Conservation (phyloP, 1,140 invertebrate genomes). For the Eciton burchellii region DNA sequence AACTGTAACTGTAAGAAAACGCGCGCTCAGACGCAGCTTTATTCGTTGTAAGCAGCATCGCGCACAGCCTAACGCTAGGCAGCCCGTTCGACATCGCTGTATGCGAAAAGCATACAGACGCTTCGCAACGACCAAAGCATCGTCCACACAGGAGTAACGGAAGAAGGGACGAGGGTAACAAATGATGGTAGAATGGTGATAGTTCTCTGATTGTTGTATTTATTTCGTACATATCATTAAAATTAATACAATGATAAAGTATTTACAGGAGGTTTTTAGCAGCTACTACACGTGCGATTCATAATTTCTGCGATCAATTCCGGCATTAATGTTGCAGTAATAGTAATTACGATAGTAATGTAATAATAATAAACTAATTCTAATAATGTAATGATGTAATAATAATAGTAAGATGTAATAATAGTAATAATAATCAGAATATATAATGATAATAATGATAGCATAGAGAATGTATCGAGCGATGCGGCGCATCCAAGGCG, state of each 20-base stretch:
- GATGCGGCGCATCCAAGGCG: constrained; percentile 44
- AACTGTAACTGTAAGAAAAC: too few species aligned
- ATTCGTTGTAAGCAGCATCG: not conserved
- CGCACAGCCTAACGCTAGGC: constrained; percentile 3
- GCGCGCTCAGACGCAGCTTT: not conserved
- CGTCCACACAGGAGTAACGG: constrained; percentile 22
- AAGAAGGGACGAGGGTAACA: constrained; percentile 36
- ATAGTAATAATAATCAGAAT: constrained; percentile 43
- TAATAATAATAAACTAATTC: constrained; percentile 55
- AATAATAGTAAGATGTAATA: constrained; percentile 46
- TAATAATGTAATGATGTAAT: constrained; percentile 55
- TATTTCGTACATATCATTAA: constrained; percentile 81
- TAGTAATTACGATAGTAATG: constrained; percentile 70
- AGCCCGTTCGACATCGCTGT: constrained; percentile 22
- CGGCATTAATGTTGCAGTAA: constrained; percentile 73
- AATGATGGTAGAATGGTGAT: not conserved
- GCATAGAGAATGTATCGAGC: constrained; percentile 71
- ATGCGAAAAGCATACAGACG: not conserved
- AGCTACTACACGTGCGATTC: constrained; percentile 72
- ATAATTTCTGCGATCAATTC: constrained; percentile 74
- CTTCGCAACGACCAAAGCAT: not conserved
- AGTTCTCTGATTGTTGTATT: constrained; percentile 74
- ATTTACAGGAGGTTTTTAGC: constrained; percentile 78
- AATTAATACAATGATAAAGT: constrained; percentile 82
- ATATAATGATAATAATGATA: constrained; percentile 56